Conservation (phyloP, 2,113 vertebrate genomes). For the Himantopus leucocephalus region DNA sequence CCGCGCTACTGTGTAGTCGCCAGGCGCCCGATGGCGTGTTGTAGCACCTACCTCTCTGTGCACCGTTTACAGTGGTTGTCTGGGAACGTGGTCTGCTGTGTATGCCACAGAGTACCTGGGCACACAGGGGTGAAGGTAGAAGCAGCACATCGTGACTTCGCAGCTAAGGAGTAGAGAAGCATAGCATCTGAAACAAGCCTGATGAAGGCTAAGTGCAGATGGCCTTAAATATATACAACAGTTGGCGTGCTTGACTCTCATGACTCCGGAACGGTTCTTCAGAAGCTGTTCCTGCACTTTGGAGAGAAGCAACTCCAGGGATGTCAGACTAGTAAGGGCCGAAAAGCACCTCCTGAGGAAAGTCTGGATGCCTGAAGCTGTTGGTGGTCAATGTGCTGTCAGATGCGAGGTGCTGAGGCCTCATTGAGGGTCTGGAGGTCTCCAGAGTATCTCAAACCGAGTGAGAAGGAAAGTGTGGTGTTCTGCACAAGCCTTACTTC, state of each 20-base stretch:
- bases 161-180: conserved; percentile 8
- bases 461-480: background rate
- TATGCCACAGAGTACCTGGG: background rate
- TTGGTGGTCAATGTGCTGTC: background rate
- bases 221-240: background rate
- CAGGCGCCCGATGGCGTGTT: background rate
- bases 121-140: background rate
- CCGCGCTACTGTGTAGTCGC: rapidly evolving
- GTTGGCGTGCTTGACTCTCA: background rate
- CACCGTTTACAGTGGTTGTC: background rate
- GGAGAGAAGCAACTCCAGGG: conserved; percentile 16
- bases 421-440: background rate
- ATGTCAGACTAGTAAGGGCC: background rate
- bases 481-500: conserved; percentile 10
- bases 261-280: rapidly evolving
- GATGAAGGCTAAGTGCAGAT: background rate
- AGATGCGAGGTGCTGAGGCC: background rate
- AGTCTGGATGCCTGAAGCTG: background rate
- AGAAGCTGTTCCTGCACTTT: conserved; percentile 36
- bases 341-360: background rate
- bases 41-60: conserved; percentile 9
- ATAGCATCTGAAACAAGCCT: background rate
- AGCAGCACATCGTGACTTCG: background rate
- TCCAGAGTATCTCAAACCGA: background rate
- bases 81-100: background rate